Conservation (phyloP, 2,888 invertebrate genomes). For the Erebia aethiops region DNA sequence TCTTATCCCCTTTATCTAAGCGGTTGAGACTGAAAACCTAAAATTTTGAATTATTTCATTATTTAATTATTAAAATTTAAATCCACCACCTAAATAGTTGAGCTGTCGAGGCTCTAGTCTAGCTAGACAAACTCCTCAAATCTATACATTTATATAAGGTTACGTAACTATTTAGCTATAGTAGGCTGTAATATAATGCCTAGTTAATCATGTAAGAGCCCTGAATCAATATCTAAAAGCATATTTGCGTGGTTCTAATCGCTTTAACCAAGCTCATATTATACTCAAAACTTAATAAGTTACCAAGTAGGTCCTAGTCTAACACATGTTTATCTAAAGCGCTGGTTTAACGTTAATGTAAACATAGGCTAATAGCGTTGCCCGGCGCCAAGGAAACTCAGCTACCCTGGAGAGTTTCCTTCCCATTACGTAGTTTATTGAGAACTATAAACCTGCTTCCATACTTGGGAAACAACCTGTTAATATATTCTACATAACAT, state of each 20-base stretch:
- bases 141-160: background rate
- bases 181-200: too few relatives aligned
- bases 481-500: conserved; percentile 8
- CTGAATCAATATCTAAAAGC: background rate
- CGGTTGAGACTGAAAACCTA: too few relatives aligned
- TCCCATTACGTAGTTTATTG: conserved; percentile 14
- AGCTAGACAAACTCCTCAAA: background rate
- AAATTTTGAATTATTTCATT: too few relatives aligned
- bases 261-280: conserved; percentile 13
- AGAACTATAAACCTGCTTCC: conserved; percentile 18
- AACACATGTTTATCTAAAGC: conserved; percentile 31
- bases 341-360: conserved; percentile 27
- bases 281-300: conserved; percentile 20
- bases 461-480: conserved; percentile 11
- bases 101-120: too few relatives aligned
- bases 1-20: too few relatives aligned
- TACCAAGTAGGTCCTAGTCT: conserved; percentile 27
- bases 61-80: too few relatives aligned
- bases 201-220: background rate
- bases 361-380: conserved; percentile 28
- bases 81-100: too few relatives aligned
- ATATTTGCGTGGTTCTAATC: background rate
- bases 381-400: conserved; percentile 17
- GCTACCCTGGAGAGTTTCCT: conserved; percentile 13
- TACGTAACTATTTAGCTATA: too few relatives aligned